Evolutionary conservation across 2,888 invertebrate species (phyloP).

Genomic region (Allophyes oxyacanthae): DNA sequence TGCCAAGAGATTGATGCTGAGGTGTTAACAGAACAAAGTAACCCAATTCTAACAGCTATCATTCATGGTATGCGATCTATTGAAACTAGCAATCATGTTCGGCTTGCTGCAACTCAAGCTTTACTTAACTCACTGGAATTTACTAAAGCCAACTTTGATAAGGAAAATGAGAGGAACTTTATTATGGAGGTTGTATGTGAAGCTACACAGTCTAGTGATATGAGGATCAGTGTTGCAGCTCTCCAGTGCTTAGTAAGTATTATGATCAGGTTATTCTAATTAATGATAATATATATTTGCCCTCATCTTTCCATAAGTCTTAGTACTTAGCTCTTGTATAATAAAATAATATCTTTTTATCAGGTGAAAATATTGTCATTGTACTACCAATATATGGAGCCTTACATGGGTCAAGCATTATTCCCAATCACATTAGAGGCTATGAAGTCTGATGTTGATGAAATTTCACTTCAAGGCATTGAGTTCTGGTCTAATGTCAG

Average conservation of each 20-base stretch:
- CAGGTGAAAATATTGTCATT: slow-evolving; percentile 97
- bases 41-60: slow-evolving; percentile 99
- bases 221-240: slow-evolving; percentile 98
- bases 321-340: neutral
- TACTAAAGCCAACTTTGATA: slow-evolving; percentile 99
- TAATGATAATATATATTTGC: too few relatives aligned
- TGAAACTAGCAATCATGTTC: slow-evolving; percentile 97
- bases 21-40: slow-evolving; percentile 96
- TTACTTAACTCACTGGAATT: slow-evolving; percentile 99
- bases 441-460: slow-evolving; percentile 99
- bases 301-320: too few relatives aligned
- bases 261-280: neutral
- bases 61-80: slow-evolving; percentile 99
- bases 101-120: slow-evolving; percentile 98
- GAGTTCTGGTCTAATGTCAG: slow-evolving; percentile 99
- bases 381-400: slow-evolving; percentile 99
- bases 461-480: slow-evolving; percentile 99
- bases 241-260: slow-evolving; percentile 97
- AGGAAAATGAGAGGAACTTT: slow-evolving; percentile 98
- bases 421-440: slow-evolving; percentile 99
- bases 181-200: slow-evolving; percentile 99
- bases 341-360: slow-evolving; percentile 4
- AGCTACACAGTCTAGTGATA: slow-evolving; percentile 97
- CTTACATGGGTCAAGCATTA: slow-evolving; percentile 99
- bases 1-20: slow-evolving; percentile 99